phyloP scores from a whole-genome alignment of 2,113 vertebrate species.

The Laterallus jamaicensis region DNA sequence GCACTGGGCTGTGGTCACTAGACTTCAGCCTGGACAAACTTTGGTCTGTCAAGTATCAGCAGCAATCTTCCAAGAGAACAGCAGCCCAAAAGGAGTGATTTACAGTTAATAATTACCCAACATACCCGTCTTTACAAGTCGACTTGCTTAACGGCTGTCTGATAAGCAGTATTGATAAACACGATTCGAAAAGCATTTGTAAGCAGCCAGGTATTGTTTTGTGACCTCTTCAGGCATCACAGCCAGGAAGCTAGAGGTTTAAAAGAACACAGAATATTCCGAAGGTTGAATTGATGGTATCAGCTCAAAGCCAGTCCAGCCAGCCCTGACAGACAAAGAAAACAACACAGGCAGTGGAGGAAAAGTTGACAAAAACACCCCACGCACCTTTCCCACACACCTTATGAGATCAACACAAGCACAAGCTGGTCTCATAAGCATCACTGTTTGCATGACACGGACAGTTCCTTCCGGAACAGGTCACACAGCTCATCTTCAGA shows the following conservation, averaged over 20 bases:
- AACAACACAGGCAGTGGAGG: neutral
- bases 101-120: neutral
- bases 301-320: conserved; percentile 38
- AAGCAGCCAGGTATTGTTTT: neutral
- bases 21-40: neutral
- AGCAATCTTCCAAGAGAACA: neutral
- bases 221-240: neutral
- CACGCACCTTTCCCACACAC: neutral
- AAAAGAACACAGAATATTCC: neutral
- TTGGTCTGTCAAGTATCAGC: neutral
- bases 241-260: neutral
- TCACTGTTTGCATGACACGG: neutral
- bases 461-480: neutral
- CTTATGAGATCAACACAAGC: neutral
- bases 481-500: neutral
- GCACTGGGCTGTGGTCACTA: neutral
- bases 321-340: neutral
- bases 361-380: neutral
- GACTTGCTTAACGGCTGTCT: neutral
- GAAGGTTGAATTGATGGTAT: neutral
- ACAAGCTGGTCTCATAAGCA: neutral
- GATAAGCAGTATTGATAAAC: neutral
- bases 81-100: neutral
- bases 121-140: neutral
- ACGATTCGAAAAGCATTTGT: neutral